Conservation (phyloP, 2,888 invertebrate genomes). For the Caenorhabditis becei region DNA sequence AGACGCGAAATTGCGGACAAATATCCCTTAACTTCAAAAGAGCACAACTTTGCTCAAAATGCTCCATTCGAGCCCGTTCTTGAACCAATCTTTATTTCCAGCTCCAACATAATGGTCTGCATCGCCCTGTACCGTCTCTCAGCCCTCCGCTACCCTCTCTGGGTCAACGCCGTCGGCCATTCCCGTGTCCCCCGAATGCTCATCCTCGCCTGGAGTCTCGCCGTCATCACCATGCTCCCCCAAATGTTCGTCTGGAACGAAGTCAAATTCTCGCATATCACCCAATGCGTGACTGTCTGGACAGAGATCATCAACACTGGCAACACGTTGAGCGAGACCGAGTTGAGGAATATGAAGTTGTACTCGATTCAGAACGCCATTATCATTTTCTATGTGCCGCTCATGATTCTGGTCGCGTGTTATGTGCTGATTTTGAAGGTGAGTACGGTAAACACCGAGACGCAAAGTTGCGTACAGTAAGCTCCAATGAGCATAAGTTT, state of each 20-base stretch:
- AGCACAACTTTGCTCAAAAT: no score
- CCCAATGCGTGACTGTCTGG: conserved; percentile 73
- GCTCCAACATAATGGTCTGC: conserved; percentile 76
- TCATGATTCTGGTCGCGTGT: conserved; percentile 69
- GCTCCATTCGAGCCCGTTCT: no score
- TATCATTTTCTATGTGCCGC: conserved; percentile 73
- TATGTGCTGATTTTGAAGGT: conserved; percentile 74
- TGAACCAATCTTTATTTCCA: no score
- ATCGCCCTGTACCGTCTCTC: conserved; percentile 76
- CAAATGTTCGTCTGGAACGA: conserved; percentile 72
- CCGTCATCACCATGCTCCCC: conserved; percentile 67
- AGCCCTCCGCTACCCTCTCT: conserved; percentile 72
- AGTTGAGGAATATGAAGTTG: conserved; percentile 59
- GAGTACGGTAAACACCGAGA: no score
- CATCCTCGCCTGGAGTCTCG: conserved; percentile 68
- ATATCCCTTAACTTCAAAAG: no score
- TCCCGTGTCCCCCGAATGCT: conserved; percentile 67
- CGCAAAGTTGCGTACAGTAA: no score
- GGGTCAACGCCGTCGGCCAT: conserved; percentile 73
- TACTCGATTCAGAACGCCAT: conserved; percentile 65
- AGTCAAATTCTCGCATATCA: conserved; percentile 59
- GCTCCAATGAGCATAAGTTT: no score
- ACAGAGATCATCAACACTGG: conserved; percentile 56
- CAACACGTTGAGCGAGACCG: conserved; percentile 21
- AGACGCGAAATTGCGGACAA: no score